phyloP scores from a whole-genome alignment of 2,797 vertebrate species.

The Caiman crocodilus region DNA sequence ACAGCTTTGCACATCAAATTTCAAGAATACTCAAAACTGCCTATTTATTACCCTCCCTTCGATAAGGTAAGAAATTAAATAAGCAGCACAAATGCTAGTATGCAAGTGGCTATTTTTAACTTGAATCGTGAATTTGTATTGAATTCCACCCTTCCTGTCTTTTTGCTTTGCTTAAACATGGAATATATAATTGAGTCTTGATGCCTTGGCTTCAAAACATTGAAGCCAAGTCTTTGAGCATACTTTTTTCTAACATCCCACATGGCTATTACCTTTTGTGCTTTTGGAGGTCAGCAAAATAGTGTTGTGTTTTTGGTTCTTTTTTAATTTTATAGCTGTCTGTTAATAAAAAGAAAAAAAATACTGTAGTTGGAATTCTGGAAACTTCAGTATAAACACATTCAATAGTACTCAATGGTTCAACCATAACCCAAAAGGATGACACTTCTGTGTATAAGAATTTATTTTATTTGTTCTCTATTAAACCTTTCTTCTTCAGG shows the following conservation, averaged over 20 bases:
- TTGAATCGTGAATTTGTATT: not conserved
- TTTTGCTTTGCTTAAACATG: not conserved
- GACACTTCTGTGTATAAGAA: not conserved
- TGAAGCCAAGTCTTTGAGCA: not conserved
- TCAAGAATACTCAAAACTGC: conserved; percentile 87
- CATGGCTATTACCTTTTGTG: too few species aligned
- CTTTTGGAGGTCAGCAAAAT: not conserved
- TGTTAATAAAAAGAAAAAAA: not conserved
- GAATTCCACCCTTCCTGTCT: not conserved
- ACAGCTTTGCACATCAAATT: conserved; percentile 93
- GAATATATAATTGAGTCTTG: accelerated
- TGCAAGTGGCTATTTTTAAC: not conserved
- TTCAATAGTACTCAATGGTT: not conserved
- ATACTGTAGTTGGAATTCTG: not conserved
- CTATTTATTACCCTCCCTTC: conserved; percentile 93
- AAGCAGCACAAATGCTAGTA: not conserved
- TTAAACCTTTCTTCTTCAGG: not conserved
- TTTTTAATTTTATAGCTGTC: not conserved
- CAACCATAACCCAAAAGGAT: not conserved
- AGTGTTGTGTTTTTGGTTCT: not conserved
- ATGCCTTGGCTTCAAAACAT: not conserved
- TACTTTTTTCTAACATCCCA: not conserved
- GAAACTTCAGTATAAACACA: not conserved
- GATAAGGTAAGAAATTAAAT: conserved; percentile 90
- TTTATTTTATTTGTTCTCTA: not conserved